Base-by-base conservation (phyloP, 37 sponge, comb jelly and placozoan genomes). In the Aphrocallistes beatrix region DNA sequence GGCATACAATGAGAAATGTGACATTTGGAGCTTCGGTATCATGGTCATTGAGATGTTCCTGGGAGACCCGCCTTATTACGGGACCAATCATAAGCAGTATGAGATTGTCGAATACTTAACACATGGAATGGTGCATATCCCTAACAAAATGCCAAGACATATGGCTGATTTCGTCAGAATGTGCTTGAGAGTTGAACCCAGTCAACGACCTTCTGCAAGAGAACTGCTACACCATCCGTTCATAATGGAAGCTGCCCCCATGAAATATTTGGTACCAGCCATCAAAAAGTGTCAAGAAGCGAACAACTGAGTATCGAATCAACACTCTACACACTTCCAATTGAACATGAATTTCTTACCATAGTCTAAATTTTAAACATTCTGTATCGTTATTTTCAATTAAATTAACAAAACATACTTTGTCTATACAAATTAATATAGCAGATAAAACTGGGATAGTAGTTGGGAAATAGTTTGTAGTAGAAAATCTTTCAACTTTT, bases 31-130 rank as follows among this genome's bases (percentile, higher is more conserved):
- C 21, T 60, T 60, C 34, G 75, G 75, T 8, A 60, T 60, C 75
- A 60, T 60, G 75, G 75, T 60, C 28, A 60, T 60, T 25, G 75
- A 60, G 21, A 60, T 60, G 75, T 60, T 60, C 75, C 75, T 60
- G 28, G 75, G 75, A 28, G 75, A 60, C 75, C 75, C 75, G 21
- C 75, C 75, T 6, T 60, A 60, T 13, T 60, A 60, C 75, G 75
- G 75, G 6, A 60, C 75, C 25, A 60, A 13, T 25, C n/a, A 19
- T 28, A 30, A 30, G n/a, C 75, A 60, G 34, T 25, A 30, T 25
- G 75, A 60, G n/a, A 60, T 60, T 25, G n/a, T 60, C 6, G 75
- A 60, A 8, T 60, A 25, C n/a, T 30, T 60, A 60, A 60, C 28
- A 8, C 10, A 60, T 60, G 75, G 75, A 13, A 60, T 60, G n/a